Conservation (phyloP, 2,888 invertebrate species). For the Cordilura impudica region DNA sequence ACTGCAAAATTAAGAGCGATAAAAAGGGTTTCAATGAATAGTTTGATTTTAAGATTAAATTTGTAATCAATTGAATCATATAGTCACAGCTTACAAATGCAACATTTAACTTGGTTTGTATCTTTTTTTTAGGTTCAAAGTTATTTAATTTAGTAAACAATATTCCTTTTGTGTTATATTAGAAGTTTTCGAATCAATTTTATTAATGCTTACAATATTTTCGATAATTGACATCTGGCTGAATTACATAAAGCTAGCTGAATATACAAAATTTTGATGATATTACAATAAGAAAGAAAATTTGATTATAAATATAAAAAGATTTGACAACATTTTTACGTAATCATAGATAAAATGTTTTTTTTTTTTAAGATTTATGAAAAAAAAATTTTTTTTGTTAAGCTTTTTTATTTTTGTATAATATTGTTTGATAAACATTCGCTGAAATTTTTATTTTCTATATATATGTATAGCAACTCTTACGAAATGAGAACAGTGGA, state of each 20-base stretch:
- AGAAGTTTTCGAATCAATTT: neutral
- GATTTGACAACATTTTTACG: too few relatives aligned
- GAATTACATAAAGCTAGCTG: neutral
- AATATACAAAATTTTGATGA: too few relatives aligned
- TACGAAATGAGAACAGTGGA: too few relatives aligned
- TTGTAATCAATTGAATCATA: neutral
- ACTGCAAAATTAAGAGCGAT: constrained; percentile 15
- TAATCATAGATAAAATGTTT: too few relatives aligned
- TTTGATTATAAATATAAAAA: neutral
- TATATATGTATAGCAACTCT: too few relatives aligned
- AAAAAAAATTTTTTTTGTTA: too few relatives aligned
- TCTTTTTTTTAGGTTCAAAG: neutral
- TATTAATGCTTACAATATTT: constrained; percentile 1
- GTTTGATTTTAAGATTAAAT: neutral
- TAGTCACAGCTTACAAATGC: neutral
- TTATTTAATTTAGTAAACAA: too few relatives aligned
- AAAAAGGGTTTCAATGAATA: neutral
- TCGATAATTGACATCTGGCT: neutral
- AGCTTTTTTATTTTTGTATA: too few relatives aligned
- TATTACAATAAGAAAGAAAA: neutral
- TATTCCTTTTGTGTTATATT: neutral
- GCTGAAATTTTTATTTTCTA: too few relatives aligned
- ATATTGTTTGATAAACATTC: too few relatives aligned
- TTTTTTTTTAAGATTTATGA: too few relatives aligned
- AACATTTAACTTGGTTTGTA: neutral